Evolutionary conservation across 2,797 vertebrate species (phyloP), one percentile per base, ranked within the genome.

Genomic region (Tinamus major): DNA sequence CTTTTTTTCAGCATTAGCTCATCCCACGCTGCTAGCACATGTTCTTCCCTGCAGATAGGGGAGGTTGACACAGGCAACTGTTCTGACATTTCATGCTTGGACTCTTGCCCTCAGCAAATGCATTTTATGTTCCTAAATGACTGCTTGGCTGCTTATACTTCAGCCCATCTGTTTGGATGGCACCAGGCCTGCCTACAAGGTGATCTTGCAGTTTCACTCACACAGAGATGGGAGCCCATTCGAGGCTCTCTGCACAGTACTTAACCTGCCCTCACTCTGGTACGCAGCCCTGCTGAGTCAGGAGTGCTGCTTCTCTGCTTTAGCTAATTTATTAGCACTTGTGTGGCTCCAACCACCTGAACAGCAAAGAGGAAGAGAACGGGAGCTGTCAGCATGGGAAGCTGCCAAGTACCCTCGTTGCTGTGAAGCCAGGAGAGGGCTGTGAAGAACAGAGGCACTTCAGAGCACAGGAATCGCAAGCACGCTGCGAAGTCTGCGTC

Each of bases 151-250:
- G 90, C 61, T 68, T 92, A 37, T 27, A 12, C 65, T 89, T 68
- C 68, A 68, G 76, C 44, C 96, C 96, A 96, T 96, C 96, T 97
- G 96, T 79, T 83, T 85, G 80, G 37, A 84, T 97, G 97, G 96
- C 97, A 81, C 42, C 5, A 7, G 58, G 96, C 96, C 96, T 79
- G 29, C 75, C 86, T 88, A 87, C 94, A 97, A 96, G 96, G 95
- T 96, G 95, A 95, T 96, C 92, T 94, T 94, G 85, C 79, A 95
- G 55, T 55, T 68, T 76, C 82, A 58, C 76, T 80, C 74, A 85
- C 48, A 24, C 35, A 77, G 82, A 81, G 85, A 81, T 42, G 55
- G 78, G 93, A 95, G 85, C 91, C 93, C 80, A 13, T 79, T 78
- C 49, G 39, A 83, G 88, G 67, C 86, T 48, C 63, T 90, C 10